Conservation (phyloP, 2,797 vertebrate species). For the Chelonia mydas region DNA sequence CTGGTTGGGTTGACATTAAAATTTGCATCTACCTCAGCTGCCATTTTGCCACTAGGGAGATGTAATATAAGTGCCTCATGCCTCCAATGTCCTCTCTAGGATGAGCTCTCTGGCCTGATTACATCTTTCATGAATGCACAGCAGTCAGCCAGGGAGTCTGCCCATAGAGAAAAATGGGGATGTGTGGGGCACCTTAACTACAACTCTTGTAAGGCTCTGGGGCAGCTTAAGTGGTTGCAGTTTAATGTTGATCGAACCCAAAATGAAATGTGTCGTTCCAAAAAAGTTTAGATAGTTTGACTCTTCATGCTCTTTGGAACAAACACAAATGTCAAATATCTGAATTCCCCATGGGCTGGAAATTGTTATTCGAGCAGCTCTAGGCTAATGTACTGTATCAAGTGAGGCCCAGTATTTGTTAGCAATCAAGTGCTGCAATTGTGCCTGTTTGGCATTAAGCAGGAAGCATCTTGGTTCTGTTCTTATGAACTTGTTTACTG, state of each 20-base stretch:
- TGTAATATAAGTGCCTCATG: neutral
- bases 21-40: neutral
- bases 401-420: neutral
- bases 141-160: neutral
- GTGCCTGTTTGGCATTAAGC: neutral
- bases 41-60: neutral
- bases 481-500: conserved; percentile 5
- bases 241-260: neutral
- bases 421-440: neutral
- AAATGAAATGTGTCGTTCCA: neutral
- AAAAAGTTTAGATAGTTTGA: neutral
- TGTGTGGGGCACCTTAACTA: neutral
- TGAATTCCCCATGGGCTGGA: neutral
- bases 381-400: neutral
- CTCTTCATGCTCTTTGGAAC: neutral
- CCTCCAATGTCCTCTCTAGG: neutral
- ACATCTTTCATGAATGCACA: neutral
- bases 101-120: neutral
- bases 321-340: neutral
- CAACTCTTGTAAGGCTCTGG: neutral
- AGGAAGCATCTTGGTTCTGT: neutral
- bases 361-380: neutral
- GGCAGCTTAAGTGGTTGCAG: neutral
- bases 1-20: neutral
- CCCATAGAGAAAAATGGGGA: neutral